Conservation (phyloP, 2,113 vertebrate genomes). For the Anoura caudifer region DNA sequence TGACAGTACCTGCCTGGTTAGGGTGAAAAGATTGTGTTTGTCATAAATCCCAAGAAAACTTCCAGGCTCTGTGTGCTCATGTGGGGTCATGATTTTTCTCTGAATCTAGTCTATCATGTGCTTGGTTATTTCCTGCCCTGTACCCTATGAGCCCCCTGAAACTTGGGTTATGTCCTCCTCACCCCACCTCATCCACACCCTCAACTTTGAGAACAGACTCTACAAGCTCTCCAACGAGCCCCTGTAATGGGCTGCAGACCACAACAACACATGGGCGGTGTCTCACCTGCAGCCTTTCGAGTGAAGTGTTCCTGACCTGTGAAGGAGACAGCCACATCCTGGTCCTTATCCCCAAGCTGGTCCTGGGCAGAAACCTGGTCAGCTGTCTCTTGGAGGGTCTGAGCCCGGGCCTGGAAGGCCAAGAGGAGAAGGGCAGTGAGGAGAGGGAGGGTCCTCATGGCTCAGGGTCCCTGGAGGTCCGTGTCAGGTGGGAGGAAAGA, state of each 20-base stretch:
- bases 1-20: background rate
- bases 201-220: too few species aligned
- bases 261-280: accelerated
- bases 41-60: background rate
- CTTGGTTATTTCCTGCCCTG: too few species aligned
- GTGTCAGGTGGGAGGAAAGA: accelerated
- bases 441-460: background rate
- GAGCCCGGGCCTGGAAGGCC: too few species aligned
- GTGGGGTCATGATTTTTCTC: background rate
- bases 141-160: too few species aligned
- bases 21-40: background rate
- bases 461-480: background rate
- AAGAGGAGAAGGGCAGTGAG: background rate
- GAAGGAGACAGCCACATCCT: background rate
- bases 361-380: background rate
- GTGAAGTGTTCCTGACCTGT: background rate
- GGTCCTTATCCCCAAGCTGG: accelerated
- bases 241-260: background rate
- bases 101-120: background rate
- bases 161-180: too few species aligned
- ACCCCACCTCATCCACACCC: too few species aligned
- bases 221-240: too few species aligned
- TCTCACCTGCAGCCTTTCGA: background rate
- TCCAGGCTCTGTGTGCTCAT: background rate
- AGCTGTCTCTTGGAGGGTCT: background rate